phyloP scores from a whole-genome alignment of 2,113 vertebrate species.

The Bombycilla garrulus region DNA sequence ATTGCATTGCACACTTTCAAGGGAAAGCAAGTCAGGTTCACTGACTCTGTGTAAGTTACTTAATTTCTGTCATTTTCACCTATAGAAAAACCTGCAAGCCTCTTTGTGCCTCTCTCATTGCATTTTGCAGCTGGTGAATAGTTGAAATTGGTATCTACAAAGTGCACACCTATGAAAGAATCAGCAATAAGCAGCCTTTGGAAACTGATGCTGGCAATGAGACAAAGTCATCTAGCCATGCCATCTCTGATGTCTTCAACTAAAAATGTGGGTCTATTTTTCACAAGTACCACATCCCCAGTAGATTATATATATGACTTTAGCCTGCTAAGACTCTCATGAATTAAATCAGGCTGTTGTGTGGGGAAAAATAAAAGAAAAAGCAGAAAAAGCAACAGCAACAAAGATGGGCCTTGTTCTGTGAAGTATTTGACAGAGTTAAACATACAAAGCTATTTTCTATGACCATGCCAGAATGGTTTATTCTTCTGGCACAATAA shows the following conservation, averaged over 20 bases:
- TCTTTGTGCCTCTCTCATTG: not conserved
- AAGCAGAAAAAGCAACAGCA: not conserved
- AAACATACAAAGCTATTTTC: not conserved
- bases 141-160: not conserved
- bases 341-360: not conserved
- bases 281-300: not conserved
- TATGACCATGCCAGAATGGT: not conserved
- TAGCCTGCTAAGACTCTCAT: not conserved
- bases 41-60: not conserved
- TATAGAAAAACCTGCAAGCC: not conserved
- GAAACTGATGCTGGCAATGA: not conserved
- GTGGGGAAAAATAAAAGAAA: not conserved
- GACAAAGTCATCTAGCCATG: not conserved
- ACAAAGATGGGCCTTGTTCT: not conserved
- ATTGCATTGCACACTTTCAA: not conserved
- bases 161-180: not conserved
- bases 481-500: not conserved
- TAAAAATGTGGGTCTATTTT: not conserved
- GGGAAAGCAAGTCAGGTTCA: not conserved
- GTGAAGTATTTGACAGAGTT: not conserved
- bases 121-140: not conserved
- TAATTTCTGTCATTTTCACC: not conserved
- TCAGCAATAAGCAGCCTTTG: not conserved
- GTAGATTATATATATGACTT: not conserved
- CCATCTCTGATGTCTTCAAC: not conserved